Percentiles rank a stretch among this genome's conserved stretches.
Conservation (phyloP, 1,140 invertebrate genomes). For the Aethina tumida region DNA sequence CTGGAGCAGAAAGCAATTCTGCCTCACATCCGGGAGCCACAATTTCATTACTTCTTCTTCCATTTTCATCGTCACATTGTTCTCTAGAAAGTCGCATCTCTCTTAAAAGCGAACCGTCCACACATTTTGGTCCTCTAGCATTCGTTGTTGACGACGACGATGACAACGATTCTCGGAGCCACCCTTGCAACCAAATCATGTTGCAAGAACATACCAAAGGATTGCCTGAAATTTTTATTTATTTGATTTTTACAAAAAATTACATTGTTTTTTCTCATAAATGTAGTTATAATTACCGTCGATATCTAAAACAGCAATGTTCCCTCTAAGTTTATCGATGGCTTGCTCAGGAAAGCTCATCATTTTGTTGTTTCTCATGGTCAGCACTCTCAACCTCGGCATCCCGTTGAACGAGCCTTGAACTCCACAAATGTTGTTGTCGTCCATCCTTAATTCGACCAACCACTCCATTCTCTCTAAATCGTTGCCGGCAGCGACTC, state of each 20-base stretch:
- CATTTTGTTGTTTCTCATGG: slow-evolving; percentile 68
- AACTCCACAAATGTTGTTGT: slow-evolving; percentile 61
- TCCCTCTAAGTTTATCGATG: slow-evolving; percentile 63
- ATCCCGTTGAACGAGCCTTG: slow-evolving; percentile 67
- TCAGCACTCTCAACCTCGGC: slow-evolving; percentile 69
- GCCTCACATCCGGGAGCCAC: slow-evolving; percentile 52
- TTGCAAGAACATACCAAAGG: slow-evolving; percentile 70
- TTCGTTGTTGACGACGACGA: too few relatives aligned
- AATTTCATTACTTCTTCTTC: slow-evolving; percentile 42
- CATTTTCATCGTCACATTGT: slow-evolving; percentile 49
- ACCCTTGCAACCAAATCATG: slow-evolving; percentile 71
- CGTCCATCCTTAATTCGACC: slow-evolving; percentile 70
- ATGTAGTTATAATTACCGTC: slow-evolving; percentile 50
- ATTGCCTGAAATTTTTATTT: slow-evolving; percentile 50
- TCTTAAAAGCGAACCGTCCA: slow-evolving; percentile 60
- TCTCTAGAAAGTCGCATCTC: slow-evolving; percentile 56
- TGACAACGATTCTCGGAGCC: slow-evolving; percentile 62
- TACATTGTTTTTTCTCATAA: slow-evolving; percentile 7
- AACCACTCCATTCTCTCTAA: slow-evolving; percentile 67
- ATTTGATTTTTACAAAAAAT: neutral
- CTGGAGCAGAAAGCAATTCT: slow-evolving; percentile 43
- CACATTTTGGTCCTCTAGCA: slow-evolving; percentile 61
- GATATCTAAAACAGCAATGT: slow-evolving; percentile 73
- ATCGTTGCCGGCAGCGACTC: slow-evolving; percentile 52
- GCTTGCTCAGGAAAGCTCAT: slow-evolving; percentile 61